Evolutionary conservation across 2,797 vertebrate species (phyloP).

Genomic region (Onychomys arenicola): DNA sequence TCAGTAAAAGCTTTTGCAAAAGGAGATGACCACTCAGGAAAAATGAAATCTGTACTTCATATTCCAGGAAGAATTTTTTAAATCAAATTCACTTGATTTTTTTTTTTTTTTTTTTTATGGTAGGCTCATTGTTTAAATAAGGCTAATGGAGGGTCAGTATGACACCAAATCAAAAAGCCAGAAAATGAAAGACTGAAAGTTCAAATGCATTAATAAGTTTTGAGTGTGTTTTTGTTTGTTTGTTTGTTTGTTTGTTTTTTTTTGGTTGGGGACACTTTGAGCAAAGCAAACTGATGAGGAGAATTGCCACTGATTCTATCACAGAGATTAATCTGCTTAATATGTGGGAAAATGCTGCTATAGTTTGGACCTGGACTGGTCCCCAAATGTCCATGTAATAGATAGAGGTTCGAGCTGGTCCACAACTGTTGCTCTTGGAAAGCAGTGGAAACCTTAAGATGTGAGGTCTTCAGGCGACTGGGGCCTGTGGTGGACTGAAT

Average conservation of each 20-base stretch:
- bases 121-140: background rate
- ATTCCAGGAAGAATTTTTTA: constrained; percentile 3
- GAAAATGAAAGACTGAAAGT: constrained; percentile 11
- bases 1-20: constrained; percentile 14
- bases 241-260: too few relatives aligned
- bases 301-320: background rate
- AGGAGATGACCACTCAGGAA: background rate
- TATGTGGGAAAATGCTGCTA: background rate
- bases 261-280: background rate
- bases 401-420: background rate
- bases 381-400: background rate
- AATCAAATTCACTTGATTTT: background rate
- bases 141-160: background rate
- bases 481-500: background rate
- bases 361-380: background rate
- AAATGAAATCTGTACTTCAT: constrained; percentile 49
- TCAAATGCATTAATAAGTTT: background rate
- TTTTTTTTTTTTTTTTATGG: background rate
- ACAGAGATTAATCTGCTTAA: background rate
- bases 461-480: background rate
- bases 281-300: background rate
- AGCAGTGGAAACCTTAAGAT: background rate
- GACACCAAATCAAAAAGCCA: constrained; percentile 27
- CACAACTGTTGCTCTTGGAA: background rate
- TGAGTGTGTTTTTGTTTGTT: background rate